Percentiles rank a stretch among this genome's conserved stretches.
These are phyloP conservation scores for Nezara viridula DNA, from an alignment of 2,888 invertebrate genomes.

Conservation along the genomic window DNA sequence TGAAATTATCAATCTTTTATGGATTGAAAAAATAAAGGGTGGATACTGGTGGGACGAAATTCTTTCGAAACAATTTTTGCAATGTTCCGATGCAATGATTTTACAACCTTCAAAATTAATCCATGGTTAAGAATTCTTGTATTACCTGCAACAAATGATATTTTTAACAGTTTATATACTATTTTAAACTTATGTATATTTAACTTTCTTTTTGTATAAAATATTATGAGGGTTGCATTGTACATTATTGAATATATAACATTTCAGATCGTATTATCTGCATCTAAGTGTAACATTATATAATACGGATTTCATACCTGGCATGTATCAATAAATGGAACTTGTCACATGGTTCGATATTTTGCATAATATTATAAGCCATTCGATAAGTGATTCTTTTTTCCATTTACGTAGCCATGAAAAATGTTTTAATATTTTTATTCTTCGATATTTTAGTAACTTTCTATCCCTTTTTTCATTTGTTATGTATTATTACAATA, in stretches of 20 bases:
- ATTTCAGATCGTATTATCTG: neutral
- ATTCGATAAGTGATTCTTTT: constrained; percentile 2
- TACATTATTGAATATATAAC: neutral
- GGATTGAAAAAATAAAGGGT: constrained; percentile 17
- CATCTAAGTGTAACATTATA: neutral
- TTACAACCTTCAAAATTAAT: neutral
- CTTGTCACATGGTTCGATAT: constrained; percentile 3
- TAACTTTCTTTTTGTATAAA: neutral
- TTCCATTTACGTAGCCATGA: neutral
- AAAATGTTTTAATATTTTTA: neutral
- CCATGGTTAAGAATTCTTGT: neutral
- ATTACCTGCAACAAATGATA: neutral
- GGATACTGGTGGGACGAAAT: neutral
- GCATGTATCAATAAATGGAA: neutral
- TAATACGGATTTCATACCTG: neutral
- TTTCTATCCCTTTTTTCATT: neutral
- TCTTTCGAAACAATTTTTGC: neutral
- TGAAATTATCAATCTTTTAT: neutral
- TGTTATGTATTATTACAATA: neutral
- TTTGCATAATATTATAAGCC: neutral
- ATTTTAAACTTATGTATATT: neutral
- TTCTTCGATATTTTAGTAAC: neutral
- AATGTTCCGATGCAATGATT: neutral
- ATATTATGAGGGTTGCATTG: neutral
- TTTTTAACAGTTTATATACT: neutral